Evolutionary conservation across 2,113 vertebrate genomes (phyloP), one percentile per base, ranked within the genome.

Genomic region (Myotis yumanensis): DNA sequence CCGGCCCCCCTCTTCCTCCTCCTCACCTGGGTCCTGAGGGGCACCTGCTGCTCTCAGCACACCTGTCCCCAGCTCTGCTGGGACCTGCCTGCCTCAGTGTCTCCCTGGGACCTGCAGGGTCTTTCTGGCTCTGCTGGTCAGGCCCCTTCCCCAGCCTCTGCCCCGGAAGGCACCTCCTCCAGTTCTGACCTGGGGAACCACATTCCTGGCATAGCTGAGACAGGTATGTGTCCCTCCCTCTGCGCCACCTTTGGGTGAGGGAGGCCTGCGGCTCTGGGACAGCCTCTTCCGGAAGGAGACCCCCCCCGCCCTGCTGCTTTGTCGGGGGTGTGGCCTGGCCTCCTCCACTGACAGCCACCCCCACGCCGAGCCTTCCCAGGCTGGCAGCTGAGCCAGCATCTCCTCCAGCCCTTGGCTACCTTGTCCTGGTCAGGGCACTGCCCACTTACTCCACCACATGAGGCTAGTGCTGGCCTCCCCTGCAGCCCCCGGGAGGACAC

Each of bases 141-240:
- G n/a, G 89, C 52, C 72, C 71, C n/a, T 85, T 57, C 92, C 82
- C 75, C 86, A 76, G 66, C 62, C 84, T 46, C 9, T 46, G 28
- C 48, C 86, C 77, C 48, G 81, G 69, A 89, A 79, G 40, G 72
- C 77, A 23, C 83, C 82, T 92, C 92, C 96, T 73, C 81, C 59
- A 2, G 6, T 35, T 52, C 83, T 83, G 17, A 52, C 97, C 89
- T 86, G 30, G 81, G 96, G 90, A 96, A 84, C 96, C 79, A 92
- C 97, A 97, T 97, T 97, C 97, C 96, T 90, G 91, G 86, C 96
- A 97, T 97, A 97, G 9, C 97, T 97, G 90, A 95, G 94, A 83
- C 97, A 97, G 97, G 97, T 97, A 97, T 95, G 97, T 93, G 95
- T 94, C 90, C 95, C 88, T 94, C 96, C 95, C 90, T 80, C 85